phyloP scores from a whole-genome alignment of 2,888 invertebrate species.

The Agriotes lineatus region DNA sequence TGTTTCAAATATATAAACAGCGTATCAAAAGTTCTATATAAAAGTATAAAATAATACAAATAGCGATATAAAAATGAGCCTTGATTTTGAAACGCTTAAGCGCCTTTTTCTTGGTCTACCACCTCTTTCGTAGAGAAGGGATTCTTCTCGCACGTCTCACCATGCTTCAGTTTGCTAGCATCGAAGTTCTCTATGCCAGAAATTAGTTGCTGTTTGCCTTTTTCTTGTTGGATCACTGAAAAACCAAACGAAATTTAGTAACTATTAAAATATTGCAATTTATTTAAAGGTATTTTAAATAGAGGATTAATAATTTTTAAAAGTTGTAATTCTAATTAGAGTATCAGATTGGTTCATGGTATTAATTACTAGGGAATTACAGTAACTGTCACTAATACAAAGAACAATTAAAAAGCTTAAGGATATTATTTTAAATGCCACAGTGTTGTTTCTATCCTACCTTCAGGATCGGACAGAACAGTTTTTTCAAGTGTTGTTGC shows the following conservation, averaged over 20 bases:
- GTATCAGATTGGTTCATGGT: too few species aligned
- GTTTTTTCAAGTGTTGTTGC: constrained; percentile 82
- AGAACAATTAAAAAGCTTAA: not conserved
- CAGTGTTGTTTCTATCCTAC: constrained; percentile 49
- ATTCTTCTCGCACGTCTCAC: constrained; percentile 94
- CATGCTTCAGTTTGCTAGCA: constrained; percentile 90
- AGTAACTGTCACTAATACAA: too few species aligned
- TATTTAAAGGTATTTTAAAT: constrained; percentile 10
- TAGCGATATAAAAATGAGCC: constrained; percentile 49
- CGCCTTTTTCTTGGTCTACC: constrained; percentile 82
- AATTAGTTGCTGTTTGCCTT: constrained; percentile 88
- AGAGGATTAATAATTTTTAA: too few species aligned
- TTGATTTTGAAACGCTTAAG: constrained; percentile 67
- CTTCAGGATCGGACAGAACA: constrained; percentile 79
- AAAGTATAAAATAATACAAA: constrained; percentile 66
- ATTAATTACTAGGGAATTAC: too few species aligned
- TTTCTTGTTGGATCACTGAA: constrained; percentile 89
- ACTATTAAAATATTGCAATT: too few species aligned
- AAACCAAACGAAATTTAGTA: too few species aligned
- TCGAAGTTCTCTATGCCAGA: constrained; percentile 95
- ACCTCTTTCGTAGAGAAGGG: constrained; percentile 94
- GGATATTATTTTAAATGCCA: not conserved
- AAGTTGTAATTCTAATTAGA: too few species aligned
- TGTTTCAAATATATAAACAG: constrained; percentile 14
- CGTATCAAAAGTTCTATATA: constrained; percentile 58